phyloP scores from a whole-genome alignment of 92 coral and sea anemone species.

The Micromussa lordhowensis region DNA sequence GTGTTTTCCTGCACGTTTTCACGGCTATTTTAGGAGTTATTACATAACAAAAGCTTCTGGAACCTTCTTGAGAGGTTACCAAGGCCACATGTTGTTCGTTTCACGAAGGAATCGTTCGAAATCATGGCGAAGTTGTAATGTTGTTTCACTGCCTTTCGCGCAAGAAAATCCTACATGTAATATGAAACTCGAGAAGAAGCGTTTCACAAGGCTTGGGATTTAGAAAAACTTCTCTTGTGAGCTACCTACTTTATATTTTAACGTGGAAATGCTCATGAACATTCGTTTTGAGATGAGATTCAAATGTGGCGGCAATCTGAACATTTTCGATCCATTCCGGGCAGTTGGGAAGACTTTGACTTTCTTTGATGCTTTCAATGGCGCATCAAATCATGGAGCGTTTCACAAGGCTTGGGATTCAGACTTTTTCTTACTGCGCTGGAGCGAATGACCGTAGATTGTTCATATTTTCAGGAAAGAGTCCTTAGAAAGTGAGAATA shows the following conservation, averaged over 20 bases:
- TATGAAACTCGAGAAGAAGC: conserved; percentile 37
- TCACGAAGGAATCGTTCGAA: conserved; percentile 17
- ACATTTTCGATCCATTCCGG: conserved; percentile 44
- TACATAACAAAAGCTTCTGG: conserved; percentile 40
- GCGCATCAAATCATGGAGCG: conserved; percentile 40
- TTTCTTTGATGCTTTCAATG: conserved; percentile 23
- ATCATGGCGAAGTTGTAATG: conserved; percentile 29
- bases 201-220: conserved; percentile 58
- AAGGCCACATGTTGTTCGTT: conserved; percentile 23
- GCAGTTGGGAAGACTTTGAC: conserved; percentile 33
- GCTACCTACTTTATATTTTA: conserved; percentile 26
- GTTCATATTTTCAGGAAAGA: conserved; percentile 43
- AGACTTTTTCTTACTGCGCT: conserved; percentile 25
- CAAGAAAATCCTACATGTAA: conserved; percentile 26
- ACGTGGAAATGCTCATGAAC: conserved; percentile 38
- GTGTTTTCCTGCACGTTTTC: conserved; percentile 6
- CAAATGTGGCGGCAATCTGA: conserved; percentile 56
- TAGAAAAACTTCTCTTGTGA: conserved; percentile 29
- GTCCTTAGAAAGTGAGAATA: conserved; percentile 36
- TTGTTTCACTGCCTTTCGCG: conserved; percentile 30
- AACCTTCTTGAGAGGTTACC: conserved; percentile 50
- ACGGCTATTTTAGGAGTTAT: background rate
- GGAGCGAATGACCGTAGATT: conserved; percentile 31
- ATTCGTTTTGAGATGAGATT: conserved; percentile 53
- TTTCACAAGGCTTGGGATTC: conserved; percentile 59